These are phyloP conservation scores for Luperina nickerlii DNA, from an alignment of 2,888 invertebrate species.

Conservation along the genomic window DNA sequence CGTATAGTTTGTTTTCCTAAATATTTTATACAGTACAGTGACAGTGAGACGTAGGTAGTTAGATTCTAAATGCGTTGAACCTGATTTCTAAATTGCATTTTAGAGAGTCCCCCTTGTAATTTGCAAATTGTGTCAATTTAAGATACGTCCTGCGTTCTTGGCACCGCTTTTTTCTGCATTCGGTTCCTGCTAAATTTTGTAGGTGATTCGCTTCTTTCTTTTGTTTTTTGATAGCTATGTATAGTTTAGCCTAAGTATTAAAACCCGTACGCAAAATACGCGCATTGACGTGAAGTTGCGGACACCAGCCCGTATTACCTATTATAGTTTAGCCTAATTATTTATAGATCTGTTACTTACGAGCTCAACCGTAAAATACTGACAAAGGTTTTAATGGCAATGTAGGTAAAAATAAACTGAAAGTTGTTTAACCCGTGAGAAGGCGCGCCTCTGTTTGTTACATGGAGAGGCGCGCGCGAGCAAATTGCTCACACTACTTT, in stretches of 20 bases:
- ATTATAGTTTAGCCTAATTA: not conserved
- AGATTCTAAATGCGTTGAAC: constrained; percentile 45
- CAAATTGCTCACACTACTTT: too few relatives aligned
- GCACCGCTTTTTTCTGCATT: constrained; percentile 29
- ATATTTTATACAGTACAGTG: constrained; percentile 26
- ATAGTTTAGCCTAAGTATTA: not conserved
- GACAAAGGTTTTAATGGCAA: not conserved
- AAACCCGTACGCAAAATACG: too few relatives aligned
- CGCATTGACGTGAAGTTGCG: too few relatives aligned
- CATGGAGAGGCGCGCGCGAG: too few relatives aligned
- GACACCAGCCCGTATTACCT: too few relatives aligned
- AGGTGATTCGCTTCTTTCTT: not conserved
- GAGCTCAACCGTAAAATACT: not conserved
- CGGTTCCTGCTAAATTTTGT: constrained; percentile 15
- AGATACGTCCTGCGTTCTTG: constrained; percentile 49
- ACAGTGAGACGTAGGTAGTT: constrained; percentile 31
- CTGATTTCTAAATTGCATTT: constrained; percentile 46
- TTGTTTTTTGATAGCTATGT: not conserved
- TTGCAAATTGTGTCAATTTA: constrained; percentile 57
- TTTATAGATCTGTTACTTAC: not conserved
- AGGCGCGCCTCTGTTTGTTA: too few relatives aligned
- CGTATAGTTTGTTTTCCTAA: not conserved
- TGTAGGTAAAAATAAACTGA: too few relatives aligned
- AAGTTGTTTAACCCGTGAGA: too few relatives aligned
- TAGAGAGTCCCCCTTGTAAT: constrained; percentile 46